A percentile compares a stretch with the other conserved stretches of the same genome.
These are phyloP conservation scores for Glareola pratincola DNA, from an alignment of 2,113 vertebrate species.

Conservation along the genomic window DNA sequence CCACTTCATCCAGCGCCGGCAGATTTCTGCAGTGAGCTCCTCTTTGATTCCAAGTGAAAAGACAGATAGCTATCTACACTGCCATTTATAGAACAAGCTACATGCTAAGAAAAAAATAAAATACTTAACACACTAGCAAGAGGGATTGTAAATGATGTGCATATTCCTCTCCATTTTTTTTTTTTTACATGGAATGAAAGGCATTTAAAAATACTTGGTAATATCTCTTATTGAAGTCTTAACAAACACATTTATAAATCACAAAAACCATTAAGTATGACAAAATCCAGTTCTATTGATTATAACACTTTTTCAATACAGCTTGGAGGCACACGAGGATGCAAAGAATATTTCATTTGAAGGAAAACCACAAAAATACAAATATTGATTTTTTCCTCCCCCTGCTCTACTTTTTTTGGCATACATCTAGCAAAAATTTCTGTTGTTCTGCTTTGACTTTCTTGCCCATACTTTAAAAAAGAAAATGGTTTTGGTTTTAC, in stretches of 20 bases:
- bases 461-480: neutral
- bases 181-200: neutral
- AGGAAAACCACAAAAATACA: neutral
- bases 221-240: neutral
- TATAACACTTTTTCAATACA: neutral
- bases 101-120: neutral
- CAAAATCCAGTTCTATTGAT: neutral
- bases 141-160: neutral
- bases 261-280: neutral
- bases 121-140: neutral
- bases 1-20: neutral
- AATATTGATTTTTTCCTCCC: neutral
- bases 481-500: neutral
- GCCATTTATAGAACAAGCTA: constrained; percentile 9
- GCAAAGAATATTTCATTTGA: neutral
- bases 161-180: neutral
- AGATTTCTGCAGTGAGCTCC: neutral
- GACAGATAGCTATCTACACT: neutral
- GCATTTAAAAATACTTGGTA: neutral
- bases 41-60: neutral
- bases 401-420: neutral
- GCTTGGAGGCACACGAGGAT: neutral
- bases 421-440: neutral
- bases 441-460: neutral
- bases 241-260: neutral